A percentile compares a stretch with the other conserved stretches of the same genome.
These are phyloP conservation scores for Melanogrammus aeglefinus DNA, from an alignment of 2,797 vertebrate species.

Conservation along the genomic window DNA sequence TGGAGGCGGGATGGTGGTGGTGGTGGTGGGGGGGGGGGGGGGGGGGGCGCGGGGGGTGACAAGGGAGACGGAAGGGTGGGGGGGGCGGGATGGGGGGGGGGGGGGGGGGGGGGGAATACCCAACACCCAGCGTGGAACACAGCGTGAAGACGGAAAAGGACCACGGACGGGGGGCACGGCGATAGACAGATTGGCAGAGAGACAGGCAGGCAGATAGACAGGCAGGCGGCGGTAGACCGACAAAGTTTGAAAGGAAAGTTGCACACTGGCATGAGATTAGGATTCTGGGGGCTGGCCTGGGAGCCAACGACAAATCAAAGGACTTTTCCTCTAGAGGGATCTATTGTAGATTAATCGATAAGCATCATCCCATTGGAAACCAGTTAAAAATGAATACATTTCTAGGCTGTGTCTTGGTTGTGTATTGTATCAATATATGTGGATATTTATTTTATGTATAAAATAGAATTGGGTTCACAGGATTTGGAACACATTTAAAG, in stretches of 20 bases:
- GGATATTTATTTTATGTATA: not conserved
- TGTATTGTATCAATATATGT: not conserved
- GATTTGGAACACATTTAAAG: not conserved
- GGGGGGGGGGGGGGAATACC: constrained; percentile 47
- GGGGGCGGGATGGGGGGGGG: too few species aligned
- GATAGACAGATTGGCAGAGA: constrained; percentile 38
- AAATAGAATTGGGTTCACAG: not conserved
- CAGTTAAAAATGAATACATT: not conserved
- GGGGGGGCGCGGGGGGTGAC: constrained; percentile 52
- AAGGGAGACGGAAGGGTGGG: too few species aligned
- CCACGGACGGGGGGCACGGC: not conserved
- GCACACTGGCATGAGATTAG: too few species aligned
- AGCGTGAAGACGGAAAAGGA: constrained; percentile 36
- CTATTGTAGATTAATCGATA: not conserved
- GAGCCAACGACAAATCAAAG: not conserved
- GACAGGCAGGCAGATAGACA: constrained; percentile 32
- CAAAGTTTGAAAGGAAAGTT: not conserved
- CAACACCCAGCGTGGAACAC: constrained; percentile 6
- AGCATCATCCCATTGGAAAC: not conserved
- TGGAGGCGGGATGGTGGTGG: constrained; percentile 49
- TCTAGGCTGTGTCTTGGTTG: not conserved
- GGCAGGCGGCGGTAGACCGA: too few species aligned
- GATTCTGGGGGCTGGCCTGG: too few species aligned
- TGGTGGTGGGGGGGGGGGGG: constrained; percentile 57
- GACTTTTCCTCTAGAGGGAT: not conserved